Evolutionary conservation across 2,888 invertebrate genomes (phyloP).

Genomic region (Dynastes maya): DNA sequence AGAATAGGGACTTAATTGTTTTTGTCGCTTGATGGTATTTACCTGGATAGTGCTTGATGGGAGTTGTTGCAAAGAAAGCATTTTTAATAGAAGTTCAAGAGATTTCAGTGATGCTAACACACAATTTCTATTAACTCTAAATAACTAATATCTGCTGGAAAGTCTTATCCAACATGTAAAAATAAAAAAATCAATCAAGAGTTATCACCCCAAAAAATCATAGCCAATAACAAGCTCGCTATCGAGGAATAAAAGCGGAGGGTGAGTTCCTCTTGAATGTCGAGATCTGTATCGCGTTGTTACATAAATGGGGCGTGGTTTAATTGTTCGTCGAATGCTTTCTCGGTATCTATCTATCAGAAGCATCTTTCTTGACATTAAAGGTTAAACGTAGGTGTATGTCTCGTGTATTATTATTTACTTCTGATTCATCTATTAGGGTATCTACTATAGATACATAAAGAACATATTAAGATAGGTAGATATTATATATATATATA

Average conservation of each 20-base stretch:
- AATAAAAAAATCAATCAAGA: background rate
- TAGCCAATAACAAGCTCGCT: slow-evolving; percentile 3
- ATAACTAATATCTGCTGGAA: background rate
- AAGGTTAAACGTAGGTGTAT: background rate
- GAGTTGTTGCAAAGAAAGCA: too few species aligned
- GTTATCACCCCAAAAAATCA: slow-evolving; percentile 7
- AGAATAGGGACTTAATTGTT: too few species aligned
- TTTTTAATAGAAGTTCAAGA: too few species aligned
- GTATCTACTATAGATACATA: too few species aligned
- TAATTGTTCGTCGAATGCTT: slow-evolving; percentile 28
- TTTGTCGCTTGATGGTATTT: too few species aligned
- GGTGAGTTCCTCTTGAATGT: slow-evolving; percentile 21
- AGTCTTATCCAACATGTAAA: background rate
- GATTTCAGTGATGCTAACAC: too few species aligned
- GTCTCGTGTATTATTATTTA: background rate
- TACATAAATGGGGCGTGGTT: slow-evolving; percentile 56
- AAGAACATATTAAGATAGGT: background rate
- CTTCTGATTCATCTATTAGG: too few species aligned
- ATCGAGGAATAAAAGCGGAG: background rate
- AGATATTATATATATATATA: too few species aligned
- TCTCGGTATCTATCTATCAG: background rate
- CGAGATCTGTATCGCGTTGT: slow-evolving; percentile 53
- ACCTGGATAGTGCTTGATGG: too few species aligned
- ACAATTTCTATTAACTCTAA: background rate
- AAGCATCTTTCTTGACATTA: background rate